Evolutionary conservation across 2,888 invertebrate species (phyloP).

Genomic region (Lomographa bimaculata): DNA sequence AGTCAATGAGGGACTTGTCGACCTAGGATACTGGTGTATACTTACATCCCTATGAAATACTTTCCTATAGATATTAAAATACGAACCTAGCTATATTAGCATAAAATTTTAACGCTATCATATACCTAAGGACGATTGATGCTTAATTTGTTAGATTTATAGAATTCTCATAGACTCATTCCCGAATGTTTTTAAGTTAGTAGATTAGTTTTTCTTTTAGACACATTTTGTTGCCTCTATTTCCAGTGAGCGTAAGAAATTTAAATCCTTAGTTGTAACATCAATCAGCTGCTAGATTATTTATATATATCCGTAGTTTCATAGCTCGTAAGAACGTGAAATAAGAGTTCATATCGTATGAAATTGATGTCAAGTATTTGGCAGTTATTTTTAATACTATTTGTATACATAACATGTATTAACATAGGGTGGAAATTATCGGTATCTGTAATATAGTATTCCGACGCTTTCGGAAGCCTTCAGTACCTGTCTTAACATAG

Average conservation of each 20-base stretch:
- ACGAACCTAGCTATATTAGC: conserved; percentile 4
- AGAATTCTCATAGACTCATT: conserved; percentile 54
- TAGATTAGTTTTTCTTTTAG: conserved; percentile 63
- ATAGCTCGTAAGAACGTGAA: conserved; percentile 8
- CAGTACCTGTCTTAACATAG: conserved; percentile 32
- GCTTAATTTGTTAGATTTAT: conserved; percentile 33
- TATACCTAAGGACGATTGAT: conserved; percentile 9
- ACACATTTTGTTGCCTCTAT: conserved; percentile 54
- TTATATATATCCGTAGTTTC: conserved; percentile 23
- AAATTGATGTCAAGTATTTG: conserved; percentile 28
- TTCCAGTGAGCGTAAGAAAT: conserved; percentile 45
- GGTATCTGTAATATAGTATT: conserved; percentile 11
- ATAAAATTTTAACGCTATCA: not conserved
- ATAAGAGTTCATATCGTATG: conserved; percentile 29
- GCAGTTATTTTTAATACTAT: conserved; percentile 24
- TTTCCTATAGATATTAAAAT: conserved; percentile 5
- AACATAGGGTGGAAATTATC: conserved; percentile 6
- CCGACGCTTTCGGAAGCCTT: conserved; percentile 12
- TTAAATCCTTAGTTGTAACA: conserved; percentile 53
- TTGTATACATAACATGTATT: conserved; percentile 10
- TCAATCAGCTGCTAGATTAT: conserved; percentile 31
- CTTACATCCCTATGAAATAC: not conserved
- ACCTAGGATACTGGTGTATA: conserved; percentile 10
- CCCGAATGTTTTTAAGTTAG: conserved; percentile 55
- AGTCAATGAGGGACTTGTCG: conserved; percentile 2